Conservation (phyloP, 2,888 invertebrate genomes). For the Trichopoda pennipes region DNA sequence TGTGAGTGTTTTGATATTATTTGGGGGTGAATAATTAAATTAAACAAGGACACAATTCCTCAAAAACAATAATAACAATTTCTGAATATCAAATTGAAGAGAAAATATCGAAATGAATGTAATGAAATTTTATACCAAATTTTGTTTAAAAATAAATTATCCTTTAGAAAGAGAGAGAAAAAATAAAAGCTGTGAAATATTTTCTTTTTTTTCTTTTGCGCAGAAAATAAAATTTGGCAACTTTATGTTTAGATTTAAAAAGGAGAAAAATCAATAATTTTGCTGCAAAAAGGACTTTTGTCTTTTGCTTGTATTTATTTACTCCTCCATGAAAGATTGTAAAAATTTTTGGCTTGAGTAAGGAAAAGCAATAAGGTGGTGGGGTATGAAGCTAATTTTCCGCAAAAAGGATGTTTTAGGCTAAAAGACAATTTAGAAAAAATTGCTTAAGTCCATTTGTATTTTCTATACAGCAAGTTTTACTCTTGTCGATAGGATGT, state of each 20-base stretch:
- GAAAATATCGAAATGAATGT: background rate
- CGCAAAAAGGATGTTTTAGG: constrained; percentile 2
- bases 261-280: constrained; percentile 54
- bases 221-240: constrained; percentile 5
- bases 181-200: constrained; percentile 64
- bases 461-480: constrained; percentile 16
- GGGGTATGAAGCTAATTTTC: background rate
- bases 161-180: constrained; percentile 14
- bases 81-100: constrained; percentile 22
- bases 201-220: constrained; percentile 26
- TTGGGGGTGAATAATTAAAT: constrained; percentile 39
- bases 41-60: constrained; percentile 49
- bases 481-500: background rate
- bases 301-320: background rate
- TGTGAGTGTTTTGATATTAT: constrained; percentile 23
- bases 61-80: constrained; percentile 38
- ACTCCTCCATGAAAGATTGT: background rate
- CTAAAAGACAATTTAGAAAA: background rate
- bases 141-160: constrained; percentile 1
- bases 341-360: constrained; percentile 27
- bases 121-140: background rate
- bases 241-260: background rate
- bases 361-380: background rate
- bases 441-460: background rate
- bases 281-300: constrained; percentile 24